A percentile compares a stretch with the other conserved stretches of the same genome.
Conservation (phyloP, 2,888 invertebrate species). For the Eristalis arbustorum region DNA sequence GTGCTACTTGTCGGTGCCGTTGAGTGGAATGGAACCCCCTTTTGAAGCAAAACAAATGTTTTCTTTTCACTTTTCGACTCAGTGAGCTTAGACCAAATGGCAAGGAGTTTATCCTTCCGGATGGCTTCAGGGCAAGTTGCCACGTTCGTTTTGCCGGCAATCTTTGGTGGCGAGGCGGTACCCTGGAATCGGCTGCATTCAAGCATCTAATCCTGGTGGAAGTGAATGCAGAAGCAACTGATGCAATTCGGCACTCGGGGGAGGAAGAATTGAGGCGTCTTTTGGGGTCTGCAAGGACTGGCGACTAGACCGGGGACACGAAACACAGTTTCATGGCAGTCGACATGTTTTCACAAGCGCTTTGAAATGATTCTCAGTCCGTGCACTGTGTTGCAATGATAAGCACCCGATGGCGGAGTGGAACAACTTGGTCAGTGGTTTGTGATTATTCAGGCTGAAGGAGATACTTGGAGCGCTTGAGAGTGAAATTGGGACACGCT, state of each 20-base stretch:
- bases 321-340: too few relatives aligned
- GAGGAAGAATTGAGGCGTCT: background rate
- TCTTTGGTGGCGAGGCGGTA: background rate
- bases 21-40: background rate
- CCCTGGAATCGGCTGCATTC: background rate
- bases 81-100: constrained; percentile 41
- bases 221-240: background rate
- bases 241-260: background rate
- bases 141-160: background rate
- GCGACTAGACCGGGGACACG: too few relatives aligned
- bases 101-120: constrained; percentile 24
- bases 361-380: too few relatives aligned
- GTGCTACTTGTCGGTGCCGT: constrained; percentile 7
- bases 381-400: too few relatives aligned
- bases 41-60: constrained; percentile 34
- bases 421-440: too few relatives aligned
- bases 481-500: too few relatives aligned
- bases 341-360: too few relatives aligned
- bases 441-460: too few relatives aligned
- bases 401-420: too few relatives aligned
- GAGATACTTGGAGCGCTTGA: too few relatives aligned
- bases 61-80: constrained; percentile 35
- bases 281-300: background rate
- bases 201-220: background rate
- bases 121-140: constrained; percentile 29